A percentile compares a stretch with the other conserved stretches of the same genome.
These are phyloP conservation scores for Cercocebus atys DNA, from an alignment of 2,113 vertebrate genomes.

Conservation along the genomic window DNA sequence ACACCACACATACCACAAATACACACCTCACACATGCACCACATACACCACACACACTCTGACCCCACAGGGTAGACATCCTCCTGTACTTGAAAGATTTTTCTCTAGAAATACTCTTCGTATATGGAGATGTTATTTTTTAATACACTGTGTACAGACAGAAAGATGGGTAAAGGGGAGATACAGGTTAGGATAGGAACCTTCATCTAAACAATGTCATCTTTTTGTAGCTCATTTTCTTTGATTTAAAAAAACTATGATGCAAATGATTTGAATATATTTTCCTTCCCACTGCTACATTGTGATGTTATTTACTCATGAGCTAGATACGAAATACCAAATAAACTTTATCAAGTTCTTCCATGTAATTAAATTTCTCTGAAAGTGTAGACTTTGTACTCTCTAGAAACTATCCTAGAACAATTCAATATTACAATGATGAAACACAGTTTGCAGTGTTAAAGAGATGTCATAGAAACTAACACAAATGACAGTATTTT, in stretches of 20 bases:
- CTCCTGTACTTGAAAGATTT: neutral
- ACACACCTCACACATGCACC: too few species aligned
- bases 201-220: neutral
- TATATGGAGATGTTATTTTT: neutral
- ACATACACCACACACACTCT: neutral
- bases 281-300: neutral
- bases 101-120: neutral
- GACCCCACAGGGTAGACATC: neutral
- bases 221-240: neutral
- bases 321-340: neutral
- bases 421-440: neutral
- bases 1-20: too few species aligned
- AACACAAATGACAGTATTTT: neutral
- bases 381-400: neutral
- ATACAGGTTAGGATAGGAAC: neutral
- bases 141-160: neutral
- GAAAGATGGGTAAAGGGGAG: neutral
- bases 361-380: neutral
- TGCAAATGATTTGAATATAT: neutral
- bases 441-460: neutral
- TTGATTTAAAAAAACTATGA: neutral
- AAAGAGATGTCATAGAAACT: neutral
- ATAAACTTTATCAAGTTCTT: neutral
- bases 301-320: conserved; percentile 13
- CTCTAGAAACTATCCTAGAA: neutral